Conservation (phyloP, 1,140 invertebrate genomes). For the Zaprionus ghesquierei region DNA sequence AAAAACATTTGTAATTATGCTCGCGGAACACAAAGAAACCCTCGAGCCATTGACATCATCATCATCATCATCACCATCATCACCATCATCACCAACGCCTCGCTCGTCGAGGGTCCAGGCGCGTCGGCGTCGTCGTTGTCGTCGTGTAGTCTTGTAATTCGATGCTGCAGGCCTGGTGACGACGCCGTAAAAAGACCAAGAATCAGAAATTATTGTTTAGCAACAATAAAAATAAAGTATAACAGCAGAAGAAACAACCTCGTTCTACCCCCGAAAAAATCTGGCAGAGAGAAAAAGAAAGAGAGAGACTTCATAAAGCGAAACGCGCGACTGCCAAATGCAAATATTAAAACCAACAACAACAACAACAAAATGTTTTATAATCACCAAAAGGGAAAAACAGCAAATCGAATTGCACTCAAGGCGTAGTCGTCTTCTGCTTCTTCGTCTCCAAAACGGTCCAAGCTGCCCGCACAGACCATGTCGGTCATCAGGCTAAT, state of each 20-base stretch:
- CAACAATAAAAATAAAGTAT: conserved; percentile 62
- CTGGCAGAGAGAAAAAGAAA: not conserved
- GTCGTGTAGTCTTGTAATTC: conserved; percentile 47
- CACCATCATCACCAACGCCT: conserved; percentile 18
- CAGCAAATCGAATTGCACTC: conserved; percentile 78
- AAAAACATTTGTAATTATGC: conserved; percentile 55
- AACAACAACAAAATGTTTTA: conserved; percentile 63
- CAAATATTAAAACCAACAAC: conserved; percentile 58
- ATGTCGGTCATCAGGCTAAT: conserved; percentile 65
- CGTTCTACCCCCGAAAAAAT: conserved; percentile 55
- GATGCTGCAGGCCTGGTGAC: conserved; percentile 55
- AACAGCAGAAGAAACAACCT: conserved; percentile 36
- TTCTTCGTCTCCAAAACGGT: not conserved
- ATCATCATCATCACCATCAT: conserved; percentile 25
- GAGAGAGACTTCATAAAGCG: conserved; percentile 51
- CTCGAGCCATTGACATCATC: conserved; percentile 47
- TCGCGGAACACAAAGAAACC: conserved; percentile 34
- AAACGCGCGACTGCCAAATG: conserved; percentile 75
- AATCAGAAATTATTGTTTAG: conserved; percentile 79
- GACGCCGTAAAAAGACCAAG: conserved; percentile 58
- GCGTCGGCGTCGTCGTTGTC: conserved; percentile 34
- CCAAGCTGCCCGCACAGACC: conserved; percentile 34
- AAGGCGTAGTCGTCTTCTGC: conserved; percentile 18
- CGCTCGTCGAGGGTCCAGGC: conserved; percentile 42
- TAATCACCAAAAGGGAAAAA: conserved; percentile 73